Conservation (phyloP, 2,113 vertebrate genomes). For the Leucopternis melanops region DNA sequence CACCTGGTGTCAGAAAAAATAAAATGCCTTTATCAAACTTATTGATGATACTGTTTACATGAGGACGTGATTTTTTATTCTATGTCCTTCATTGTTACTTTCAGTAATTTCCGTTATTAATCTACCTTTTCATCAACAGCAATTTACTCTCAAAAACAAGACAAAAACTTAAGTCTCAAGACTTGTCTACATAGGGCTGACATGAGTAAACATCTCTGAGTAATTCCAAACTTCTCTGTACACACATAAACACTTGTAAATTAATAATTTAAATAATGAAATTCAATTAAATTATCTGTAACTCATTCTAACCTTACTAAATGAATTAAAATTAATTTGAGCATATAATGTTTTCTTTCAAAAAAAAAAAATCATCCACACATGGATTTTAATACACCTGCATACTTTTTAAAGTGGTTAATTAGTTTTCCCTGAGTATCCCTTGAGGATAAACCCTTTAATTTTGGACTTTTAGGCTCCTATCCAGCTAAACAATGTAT, state of each 20-base stretch:
- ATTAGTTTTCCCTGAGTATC: not conserved
- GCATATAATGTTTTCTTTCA: not conserved
- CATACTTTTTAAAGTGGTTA: not conserved
- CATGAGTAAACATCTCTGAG: not conserved
- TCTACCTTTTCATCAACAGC: not conserved
- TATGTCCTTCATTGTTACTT: not conserved
- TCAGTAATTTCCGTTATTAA: not conserved
- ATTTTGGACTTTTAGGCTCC: not conserved
- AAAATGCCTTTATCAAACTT: not conserved
- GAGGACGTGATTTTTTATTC: not conserved
- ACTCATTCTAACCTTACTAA: not conserved
- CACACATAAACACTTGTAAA: not conserved
- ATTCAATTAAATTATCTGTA: not conserved
- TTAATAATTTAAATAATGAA: not conserved
- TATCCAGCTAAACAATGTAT: not conserved
- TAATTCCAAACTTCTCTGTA: not conserved
- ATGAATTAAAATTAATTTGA: not conserved
- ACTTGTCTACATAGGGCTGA: not conserved
- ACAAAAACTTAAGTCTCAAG: not conserved
- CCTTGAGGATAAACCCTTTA: not conserved
- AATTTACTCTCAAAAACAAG: not conserved
- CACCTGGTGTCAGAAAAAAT: slow-evolving; percentile 74
- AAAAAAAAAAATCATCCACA: not conserved
- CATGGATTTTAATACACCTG: not conserved
- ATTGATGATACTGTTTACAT: not conserved